phyloP scores from a whole-genome alignment of 2,113 vertebrate genomes.

The Crotalus tigris region DNA sequence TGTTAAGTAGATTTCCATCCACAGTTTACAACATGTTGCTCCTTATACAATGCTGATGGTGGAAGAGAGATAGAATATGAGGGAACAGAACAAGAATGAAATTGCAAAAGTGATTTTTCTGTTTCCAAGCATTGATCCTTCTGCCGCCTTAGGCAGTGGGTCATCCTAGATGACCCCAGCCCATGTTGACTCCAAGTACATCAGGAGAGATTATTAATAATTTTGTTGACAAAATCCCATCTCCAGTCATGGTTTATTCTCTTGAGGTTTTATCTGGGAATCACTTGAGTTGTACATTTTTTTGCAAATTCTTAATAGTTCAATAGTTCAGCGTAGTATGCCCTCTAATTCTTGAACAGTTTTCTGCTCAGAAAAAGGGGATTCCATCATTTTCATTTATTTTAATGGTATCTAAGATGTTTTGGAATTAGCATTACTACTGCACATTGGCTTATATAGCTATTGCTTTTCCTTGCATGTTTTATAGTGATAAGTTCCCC shows the following conservation, averaged over 20 bases:
- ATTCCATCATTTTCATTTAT: too few relatives aligned
- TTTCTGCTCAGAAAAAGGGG: too few relatives aligned
- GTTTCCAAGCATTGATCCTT: neutral
- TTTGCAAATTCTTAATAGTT: neutral
- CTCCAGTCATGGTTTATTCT: neutral
- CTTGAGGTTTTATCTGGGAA: neutral
- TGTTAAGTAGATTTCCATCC: neutral
- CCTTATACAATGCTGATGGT: too few relatives aligned
- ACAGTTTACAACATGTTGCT: neutral
- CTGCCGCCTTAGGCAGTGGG: neutral
- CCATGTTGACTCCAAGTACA: neutral
- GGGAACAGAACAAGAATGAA: neutral
- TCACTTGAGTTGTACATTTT: neutral
- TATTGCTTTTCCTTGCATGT: too few relatives aligned
- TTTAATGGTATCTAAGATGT: too few relatives aligned
- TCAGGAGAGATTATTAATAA: slow-evolving; percentile 5
- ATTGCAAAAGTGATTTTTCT: neutral
- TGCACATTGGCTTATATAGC: too few relatives aligned
- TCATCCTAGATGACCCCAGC: neutral
- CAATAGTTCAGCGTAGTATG: neutral
- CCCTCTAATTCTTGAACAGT: too few relatives aligned
- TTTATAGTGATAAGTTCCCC: too few relatives aligned
- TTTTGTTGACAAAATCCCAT: slow-evolving; percentile 10
- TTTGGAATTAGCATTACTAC: too few relatives aligned
- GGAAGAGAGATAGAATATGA: too few relatives aligned